These are phyloP conservation scores for Himalopsyche kuldschensis DNA, from an alignment of 2,888 invertebrate genomes.

Conservation along the genomic window DNA sequence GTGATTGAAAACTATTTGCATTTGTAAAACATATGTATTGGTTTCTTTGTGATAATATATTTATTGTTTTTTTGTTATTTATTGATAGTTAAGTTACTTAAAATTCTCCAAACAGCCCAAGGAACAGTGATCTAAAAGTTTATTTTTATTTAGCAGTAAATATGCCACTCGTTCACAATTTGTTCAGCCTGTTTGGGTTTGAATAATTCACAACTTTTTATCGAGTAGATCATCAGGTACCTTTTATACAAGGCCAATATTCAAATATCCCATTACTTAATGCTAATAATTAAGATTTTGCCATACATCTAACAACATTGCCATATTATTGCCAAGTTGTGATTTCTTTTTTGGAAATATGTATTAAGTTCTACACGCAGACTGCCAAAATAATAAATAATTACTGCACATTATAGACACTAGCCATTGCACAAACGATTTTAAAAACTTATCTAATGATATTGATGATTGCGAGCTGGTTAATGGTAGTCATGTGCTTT, in stretches of 20 bases:
- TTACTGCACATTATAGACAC: background rate
- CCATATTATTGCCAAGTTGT: background rate
- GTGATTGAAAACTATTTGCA: background rate
- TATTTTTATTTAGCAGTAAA: too few relatives aligned
- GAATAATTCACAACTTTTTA: background rate
- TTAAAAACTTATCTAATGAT: background rate
- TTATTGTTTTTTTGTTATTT: background rate
- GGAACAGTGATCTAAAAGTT: background rate
- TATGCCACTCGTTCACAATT: too few relatives aligned
- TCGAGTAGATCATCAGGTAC: background rate
- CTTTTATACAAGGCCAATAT: background rate
- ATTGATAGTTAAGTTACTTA: background rate
- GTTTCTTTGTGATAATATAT: background rate
- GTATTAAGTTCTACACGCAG: background rate
- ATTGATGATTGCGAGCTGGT: background rate
- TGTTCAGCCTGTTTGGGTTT: too few relatives aligned
- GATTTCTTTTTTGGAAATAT: background rate
- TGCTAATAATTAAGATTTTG: background rate
- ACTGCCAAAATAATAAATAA: background rate
- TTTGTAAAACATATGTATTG: background rate
- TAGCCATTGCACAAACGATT: background rate
- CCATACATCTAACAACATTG: background rate
- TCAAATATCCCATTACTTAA: background rate
- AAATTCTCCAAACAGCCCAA: background rate
- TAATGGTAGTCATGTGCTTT: background rate